phyloP scores from a whole-genome alignment of 2,797 vertebrate species.

The Simalia tracyae region DNA sequence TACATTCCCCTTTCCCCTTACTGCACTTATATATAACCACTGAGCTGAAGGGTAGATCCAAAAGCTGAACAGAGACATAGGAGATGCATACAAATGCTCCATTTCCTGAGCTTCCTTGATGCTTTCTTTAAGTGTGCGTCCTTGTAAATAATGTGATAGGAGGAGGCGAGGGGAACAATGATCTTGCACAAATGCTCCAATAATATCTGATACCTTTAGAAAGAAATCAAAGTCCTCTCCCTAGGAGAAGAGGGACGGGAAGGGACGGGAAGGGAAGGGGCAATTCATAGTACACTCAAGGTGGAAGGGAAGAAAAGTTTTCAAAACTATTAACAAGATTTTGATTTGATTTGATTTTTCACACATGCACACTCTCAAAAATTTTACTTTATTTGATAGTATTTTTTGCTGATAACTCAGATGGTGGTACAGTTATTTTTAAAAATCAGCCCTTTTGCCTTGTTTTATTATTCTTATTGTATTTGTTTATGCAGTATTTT shows the following conservation, averaged over 20 bases:
- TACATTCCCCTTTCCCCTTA: background rate
- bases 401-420: background rate
- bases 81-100: background rate
- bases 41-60: background rate
- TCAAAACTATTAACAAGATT: background rate
- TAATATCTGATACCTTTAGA: too few relatives aligned
- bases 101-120: background rate
- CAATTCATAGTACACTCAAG: background rate
- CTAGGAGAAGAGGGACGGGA: too few relatives aligned
- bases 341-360: background rate
- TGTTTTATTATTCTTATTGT: background rate
- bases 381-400: background rate
- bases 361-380: too few relatives aligned
- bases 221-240: too few relatives aligned
- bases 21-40: background rate
- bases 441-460: background rate
- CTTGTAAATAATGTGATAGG: too few relatives aligned
- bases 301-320: background rate
- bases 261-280: too few relatives aligned
- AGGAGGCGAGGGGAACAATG: too few relatives aligned
- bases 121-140: too few relatives aligned
- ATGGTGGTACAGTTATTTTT: background rate
- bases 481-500: background rate
- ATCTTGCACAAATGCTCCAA: too few relatives aligned
- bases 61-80: background rate